phyloP scores from a whole-genome alignment of 2,113 vertebrate species.

The Ictalurus furcatus region DNA sequence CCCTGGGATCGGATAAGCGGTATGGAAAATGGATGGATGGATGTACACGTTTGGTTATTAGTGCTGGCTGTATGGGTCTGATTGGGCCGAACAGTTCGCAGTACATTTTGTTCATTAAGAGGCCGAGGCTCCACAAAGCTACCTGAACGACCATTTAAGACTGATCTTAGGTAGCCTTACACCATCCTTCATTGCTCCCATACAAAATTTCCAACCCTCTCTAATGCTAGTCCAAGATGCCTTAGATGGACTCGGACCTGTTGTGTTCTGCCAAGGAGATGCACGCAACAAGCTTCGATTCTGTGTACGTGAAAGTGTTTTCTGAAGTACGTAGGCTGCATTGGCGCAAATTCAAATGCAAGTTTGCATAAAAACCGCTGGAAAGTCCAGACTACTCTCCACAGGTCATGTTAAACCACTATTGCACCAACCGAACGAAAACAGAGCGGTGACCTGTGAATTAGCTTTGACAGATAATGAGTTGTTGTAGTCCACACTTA shows the following conservation, averaged over 20 bases:
- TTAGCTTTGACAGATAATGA: conserved; percentile 13
- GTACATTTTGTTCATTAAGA: background rate
- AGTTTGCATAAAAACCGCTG: conserved; percentile 22
- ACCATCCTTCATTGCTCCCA: background rate
- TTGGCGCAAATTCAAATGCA: background rate
- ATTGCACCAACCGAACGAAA: background rate
- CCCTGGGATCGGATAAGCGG: too few species aligned
- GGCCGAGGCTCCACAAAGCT: background rate
- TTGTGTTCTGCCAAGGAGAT: background rate
- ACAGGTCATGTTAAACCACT: background rate
- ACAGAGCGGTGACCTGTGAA: background rate
- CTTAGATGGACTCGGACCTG: background rate
- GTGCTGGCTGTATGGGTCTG: background rate
- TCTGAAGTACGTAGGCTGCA: background rate
- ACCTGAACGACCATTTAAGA: background rate
- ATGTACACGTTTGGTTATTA: background rate
- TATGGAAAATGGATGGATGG: too few species aligned
- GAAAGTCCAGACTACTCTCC: background rate
- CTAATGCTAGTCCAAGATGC: background rate
- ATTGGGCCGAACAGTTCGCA: background rate
- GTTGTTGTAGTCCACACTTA: background rate
- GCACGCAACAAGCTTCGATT: background rate
- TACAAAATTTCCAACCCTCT: background rate
- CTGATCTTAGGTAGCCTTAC: background rate
- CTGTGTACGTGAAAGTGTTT: background rate